Base-by-base conservation (phyloP, 2,113 vertebrate genomes). In the Podarcis cretensis region DNA sequence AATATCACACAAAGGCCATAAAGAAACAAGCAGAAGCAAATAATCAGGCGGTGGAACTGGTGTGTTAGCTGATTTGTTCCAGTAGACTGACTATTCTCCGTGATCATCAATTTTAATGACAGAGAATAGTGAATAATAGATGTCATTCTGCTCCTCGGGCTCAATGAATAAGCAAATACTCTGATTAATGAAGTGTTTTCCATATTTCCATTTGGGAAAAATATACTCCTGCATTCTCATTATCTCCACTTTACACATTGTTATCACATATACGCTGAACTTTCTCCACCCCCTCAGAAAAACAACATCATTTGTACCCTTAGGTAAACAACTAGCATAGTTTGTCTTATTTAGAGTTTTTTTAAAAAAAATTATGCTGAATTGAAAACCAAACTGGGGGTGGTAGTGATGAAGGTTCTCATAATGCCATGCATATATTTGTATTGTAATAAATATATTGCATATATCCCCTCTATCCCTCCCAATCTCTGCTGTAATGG, bases 111-210 rank as follows among this genome's bases (percentile, higher is more conserved):
- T 57, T 80, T 35, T 80, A 87, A 69, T 48, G 40, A 69, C 5
- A 80, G n/a, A 71, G 65, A 87, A 57, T 69, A 80, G 65, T 69
- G 63, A 86, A 86, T 87, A 79, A n/a, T 30, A 80, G 63, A 80
- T 59, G 30, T 69, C 63, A 80, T 79, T 87, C 66, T 87, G 65
- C 43, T 71, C 40, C 57, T 87, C 32, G 7, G 40, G 12, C 20
- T 79, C 63, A 80, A 35, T 80, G 85, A 87, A 87, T 80, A 79
- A 87, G 43, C 30, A 87, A 79, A 87, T 68, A 69, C 2, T 25
- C 40, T 54, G 43, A 54, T 87, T 57, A 57, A 84, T 79, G 40
- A 80, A 57, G 85, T 87, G 65, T 27, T 87, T 80, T 80, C 21
- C 16, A 16, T 25, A 16, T 48, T 69, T 80, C 25, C 76, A 54